Evolutionary conservation across 2,888 invertebrate genomes (phyloP), one percentile per base, ranked within the genome.

Genomic region (Crossocerus cetratus): DNA sequence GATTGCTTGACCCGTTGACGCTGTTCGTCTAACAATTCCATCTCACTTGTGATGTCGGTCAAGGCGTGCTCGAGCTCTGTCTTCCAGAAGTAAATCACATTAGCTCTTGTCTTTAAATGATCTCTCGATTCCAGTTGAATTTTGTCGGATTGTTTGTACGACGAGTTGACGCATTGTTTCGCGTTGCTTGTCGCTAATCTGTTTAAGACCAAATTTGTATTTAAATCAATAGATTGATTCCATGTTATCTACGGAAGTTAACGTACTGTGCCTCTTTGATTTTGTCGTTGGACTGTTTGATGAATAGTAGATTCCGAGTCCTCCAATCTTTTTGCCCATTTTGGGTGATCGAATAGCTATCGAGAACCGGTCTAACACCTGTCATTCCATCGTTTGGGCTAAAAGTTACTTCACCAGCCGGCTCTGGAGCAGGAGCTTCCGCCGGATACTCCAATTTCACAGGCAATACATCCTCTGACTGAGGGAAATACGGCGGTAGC

Each of bases 311-410:
- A 80, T 88, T 88, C 60, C 84, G 82, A 42, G 81, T 74, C 32
- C 94, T 91, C 96, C 96, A 96, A 90, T 96, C 95, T 8, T 92
- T 93, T 0, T 94, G 92, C 65, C 95, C 95, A 86, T 93, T 95
- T 82, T 94, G 91, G 13, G 95, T 94, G 57, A 95, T 91, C 0
- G 95, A 94, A 86, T 95, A 96, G 83, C 94, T 94, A 90, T 95
- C 95, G 11, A 95, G 95, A 0, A 93, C 92, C 0, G 96, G 96
- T 75, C 95, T 91, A 0, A 95, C 94, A 2, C 96, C 95, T 0
- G 95, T 95, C 84, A 95, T 91, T 0, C 92, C 93, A 0, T 92
- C 93, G 67, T 94, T 90, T 0, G 95, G 94, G 44, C 94, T 94
- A 94, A 94, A 95, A 87, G 95, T 94, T 0, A 94, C 93, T 78